Conservation (phyloP, 2,113 vertebrate genomes). For the Barbus barbus region DNA sequence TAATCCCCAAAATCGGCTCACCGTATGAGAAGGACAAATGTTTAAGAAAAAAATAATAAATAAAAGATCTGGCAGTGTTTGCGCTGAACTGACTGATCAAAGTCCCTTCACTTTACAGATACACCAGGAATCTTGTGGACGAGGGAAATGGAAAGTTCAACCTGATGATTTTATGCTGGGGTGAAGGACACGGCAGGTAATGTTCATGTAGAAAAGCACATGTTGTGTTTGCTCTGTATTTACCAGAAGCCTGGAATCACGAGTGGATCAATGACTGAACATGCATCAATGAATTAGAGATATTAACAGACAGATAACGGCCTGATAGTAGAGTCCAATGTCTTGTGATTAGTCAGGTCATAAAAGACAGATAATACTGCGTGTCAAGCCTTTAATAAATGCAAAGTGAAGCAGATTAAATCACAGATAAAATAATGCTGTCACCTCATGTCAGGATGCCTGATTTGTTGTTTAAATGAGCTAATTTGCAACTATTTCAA, state of each 20-base stretch:
- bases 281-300: background rate
- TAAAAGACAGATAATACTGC: constrained; percentile 38
- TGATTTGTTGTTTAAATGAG: background rate
- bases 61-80: no score
- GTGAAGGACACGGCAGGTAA: constrained; percentile 97
- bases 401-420: background rate
- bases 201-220: no score
- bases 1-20: no score
- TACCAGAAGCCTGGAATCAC: background rate
- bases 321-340: constrained; percentile 30
- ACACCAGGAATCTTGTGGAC: constrained; percentile 95
- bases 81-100: background rate
- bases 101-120: constrained; percentile 72
- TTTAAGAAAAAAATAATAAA: no score
- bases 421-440: background rate
- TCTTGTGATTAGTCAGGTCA: background rate
- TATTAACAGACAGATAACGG: constrained; percentile 15
- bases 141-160: constrained; percentile 96
- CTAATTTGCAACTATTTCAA: no score
- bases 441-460: no score
- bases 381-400: constrained; percentile 20
- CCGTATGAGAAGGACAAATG: no score
- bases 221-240: background rate
- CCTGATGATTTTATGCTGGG: constrained; percentile 97
- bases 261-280: background rate